phyloP scores from a whole-genome alignment of 2,888 invertebrate species.

The Dicyrtoma fusca region DNA sequence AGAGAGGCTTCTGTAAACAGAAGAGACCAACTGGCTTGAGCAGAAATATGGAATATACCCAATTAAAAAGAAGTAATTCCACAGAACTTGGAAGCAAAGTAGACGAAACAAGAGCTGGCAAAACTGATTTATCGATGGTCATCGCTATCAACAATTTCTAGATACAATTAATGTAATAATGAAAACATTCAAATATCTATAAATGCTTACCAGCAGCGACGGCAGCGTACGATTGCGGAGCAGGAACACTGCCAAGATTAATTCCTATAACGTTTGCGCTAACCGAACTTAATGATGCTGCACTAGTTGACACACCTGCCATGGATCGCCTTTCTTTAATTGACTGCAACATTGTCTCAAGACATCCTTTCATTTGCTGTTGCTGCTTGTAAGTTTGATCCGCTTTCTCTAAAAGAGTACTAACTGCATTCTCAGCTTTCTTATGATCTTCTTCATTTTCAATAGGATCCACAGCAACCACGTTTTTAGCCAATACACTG shows the following conservation, averaged over 20 bases:
- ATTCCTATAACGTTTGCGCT: slow-evolving; percentile 8
- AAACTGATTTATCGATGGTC: no score
- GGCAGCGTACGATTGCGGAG: slow-evolving; percentile 49
- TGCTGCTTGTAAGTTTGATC: slow-evolving; percentile 91
- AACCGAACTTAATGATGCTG: slow-evolving; percentile 22
- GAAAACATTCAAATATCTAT: no score
- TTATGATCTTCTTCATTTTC: slow-evolving; percentile 96
- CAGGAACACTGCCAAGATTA: slow-evolving; percentile 20
- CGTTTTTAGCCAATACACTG: slow-evolving; percentile 65
- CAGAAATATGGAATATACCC: no score
- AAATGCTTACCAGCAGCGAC: slow-evolving; percentile 45
- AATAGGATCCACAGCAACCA: slow-evolving; percentile 87
- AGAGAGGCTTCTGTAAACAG: no score
- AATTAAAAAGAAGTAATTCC: background rate
- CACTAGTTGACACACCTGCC: slow-evolving; percentile 48
- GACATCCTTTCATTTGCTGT: slow-evolving; percentile 83
- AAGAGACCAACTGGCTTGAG: no score
- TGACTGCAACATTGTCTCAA: slow-evolving; percentile 66
- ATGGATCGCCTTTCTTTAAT: slow-evolving; percentile 56
- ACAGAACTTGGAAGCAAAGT: background rate
- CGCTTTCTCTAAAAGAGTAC: slow-evolving; percentile 87
- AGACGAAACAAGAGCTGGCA: background rate
- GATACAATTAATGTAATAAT: no score
- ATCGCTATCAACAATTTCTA: no score
- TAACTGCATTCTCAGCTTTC: slow-evolving; percentile 90